A percentile compares a stretch with the other conserved stretches of the same genome.
Evolutionary conservation across 2,113 vertebrate genomes (phyloP).

Genomic region (Solea senegalensis): DNA sequence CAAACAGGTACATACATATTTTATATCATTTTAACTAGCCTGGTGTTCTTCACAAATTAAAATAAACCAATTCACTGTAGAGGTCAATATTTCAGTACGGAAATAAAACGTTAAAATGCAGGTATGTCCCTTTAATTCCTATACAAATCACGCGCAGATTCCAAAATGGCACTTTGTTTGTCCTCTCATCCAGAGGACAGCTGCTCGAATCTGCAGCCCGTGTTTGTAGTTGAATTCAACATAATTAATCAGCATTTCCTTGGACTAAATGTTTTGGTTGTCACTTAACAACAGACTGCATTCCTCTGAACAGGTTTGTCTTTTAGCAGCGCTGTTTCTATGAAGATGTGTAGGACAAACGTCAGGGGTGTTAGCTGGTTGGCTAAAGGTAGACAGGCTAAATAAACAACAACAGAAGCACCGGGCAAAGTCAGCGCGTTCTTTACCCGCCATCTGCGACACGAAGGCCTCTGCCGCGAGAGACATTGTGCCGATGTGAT

Average conservation of each 20-base stretch:
- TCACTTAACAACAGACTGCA: neutral
- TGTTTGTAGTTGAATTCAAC: neutral
- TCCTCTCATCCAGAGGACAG: fast-evolving
- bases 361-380: conserved; percentile 16
- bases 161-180: neutral
- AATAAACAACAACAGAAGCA: neutral
- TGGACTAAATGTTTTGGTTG: neutral
- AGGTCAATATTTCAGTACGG: neutral
- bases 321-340: fast-evolving
- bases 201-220: neutral
- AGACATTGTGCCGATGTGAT: conserved; percentile 68
- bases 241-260: too few relatives aligned
- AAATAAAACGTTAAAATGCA: neutral
- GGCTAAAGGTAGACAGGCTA: conserved; percentile 5
- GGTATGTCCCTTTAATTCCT: neutral
- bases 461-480: conserved; percentile 84
- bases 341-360: neutral
- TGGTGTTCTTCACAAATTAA: fast-evolving
- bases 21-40: neutral
- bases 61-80: neutral
- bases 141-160: neutral
- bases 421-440: neutral
- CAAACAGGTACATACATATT: neutral
- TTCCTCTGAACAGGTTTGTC: neutral
- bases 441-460: conserved; percentile 85